Evolutionary conservation across 2,113 vertebrate species (phyloP), one percentile per base, ranked within the genome.

Genomic region (Atlantisia rogersi): DNA sequence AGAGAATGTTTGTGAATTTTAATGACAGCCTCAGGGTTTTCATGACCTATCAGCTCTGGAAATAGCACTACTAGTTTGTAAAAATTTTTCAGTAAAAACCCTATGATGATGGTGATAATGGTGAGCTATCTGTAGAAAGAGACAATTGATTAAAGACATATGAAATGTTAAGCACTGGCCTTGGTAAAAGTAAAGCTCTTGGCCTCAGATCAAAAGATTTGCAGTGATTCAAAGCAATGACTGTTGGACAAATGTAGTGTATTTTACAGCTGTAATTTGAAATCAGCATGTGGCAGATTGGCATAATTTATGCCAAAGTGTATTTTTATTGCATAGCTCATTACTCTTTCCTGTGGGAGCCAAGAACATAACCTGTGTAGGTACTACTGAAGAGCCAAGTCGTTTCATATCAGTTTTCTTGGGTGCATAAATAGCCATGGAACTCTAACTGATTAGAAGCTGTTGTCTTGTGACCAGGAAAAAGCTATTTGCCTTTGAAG

Each of bases 1-100:
- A 74, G 78, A 91, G 76, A 91, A 86, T 86, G 37, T 68, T 83
- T 96, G 52, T 92, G 93, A 95, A 96, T 97, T 97, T 96, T 96
- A 94, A 97, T 86, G 94, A 95, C 40, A 35, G 82, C 91, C 95
- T 59, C 87, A 62, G 92, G 92, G 92, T 59, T 95, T 96, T 84
- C 53, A 39, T 94, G 90, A 93, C 95, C 95, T 92, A 82, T 71
- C 76, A 73, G 40, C 46, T 96, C 79, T 91, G 82, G 77, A 89
- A 86, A 74, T 70, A 95, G 81, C 60, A 32, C 39, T 62, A 39
- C 70, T 76, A 40, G 35, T 70, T 88, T 84, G 52, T 74, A 84
- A 69, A 92, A 88, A 75, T 7, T 28, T 46, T 77, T 88, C 35
- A n/a, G 46, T 65, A 73, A 88, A 87, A 90, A 59, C 64, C 26